Conservation (phyloP, 2,888 invertebrate genomes). For the Ornithoptera priamus region DNA sequence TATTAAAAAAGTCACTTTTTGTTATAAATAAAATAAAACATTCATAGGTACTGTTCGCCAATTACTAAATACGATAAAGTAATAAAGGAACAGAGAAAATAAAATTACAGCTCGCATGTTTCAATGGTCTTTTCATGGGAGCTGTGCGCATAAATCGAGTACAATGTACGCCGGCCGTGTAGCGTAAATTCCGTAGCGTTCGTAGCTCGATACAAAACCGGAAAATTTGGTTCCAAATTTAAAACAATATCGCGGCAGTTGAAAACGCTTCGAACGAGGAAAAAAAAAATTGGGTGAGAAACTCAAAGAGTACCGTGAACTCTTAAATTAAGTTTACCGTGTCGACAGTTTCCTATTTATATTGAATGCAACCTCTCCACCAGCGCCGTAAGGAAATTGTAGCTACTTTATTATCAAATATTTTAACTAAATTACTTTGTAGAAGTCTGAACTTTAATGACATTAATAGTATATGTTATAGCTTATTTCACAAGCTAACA, state of each 20-base stretch:
- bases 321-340: conserved; percentile 11
- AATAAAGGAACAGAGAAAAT: not conserved
- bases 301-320: conserved; percentile 3
- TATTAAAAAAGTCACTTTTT: too few relatives aligned
- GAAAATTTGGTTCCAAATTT: conserved; percentile 9
- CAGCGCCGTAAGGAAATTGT: too few relatives aligned
- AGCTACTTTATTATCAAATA: too few relatives aligned
- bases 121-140: conserved; percentile 9
- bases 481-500: too few relatives aligned
- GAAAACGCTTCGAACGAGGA: conserved; percentile 11
- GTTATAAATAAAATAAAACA: too few relatives aligned
- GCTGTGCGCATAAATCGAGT: conserved; percentile 15
- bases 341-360: conserved; percentile 1
- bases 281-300: conserved; percentile 1
- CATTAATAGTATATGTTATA: too few relatives aligned
- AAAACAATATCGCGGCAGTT: conserved; percentile 17
- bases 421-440: too few relatives aligned
- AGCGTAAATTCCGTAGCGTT: conserved; percentile 12
- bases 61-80: not conserved
- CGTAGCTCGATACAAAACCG: not conserved
- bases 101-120: not conserved
- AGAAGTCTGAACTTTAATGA: too few relatives aligned
- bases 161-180: conserved; percentile 16
- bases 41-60: not conserved
- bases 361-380: too few relatives aligned